A percentile compares a stretch with the other conserved stretches of the same genome.
Conservation (phyloP, 2,797 vertebrate genomes). For the Moxostoma hubbsi region DNA sequence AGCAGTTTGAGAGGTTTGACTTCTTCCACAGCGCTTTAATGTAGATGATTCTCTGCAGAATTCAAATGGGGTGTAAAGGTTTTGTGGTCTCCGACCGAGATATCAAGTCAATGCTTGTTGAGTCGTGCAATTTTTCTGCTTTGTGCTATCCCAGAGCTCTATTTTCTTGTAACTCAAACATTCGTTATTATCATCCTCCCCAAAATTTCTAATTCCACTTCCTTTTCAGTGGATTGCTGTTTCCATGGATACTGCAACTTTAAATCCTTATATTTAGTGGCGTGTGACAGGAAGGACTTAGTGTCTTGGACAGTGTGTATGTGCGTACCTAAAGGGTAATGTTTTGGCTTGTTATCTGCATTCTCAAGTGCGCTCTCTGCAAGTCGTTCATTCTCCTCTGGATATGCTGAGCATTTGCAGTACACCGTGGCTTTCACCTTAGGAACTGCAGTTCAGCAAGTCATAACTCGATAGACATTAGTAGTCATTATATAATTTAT, state of each 20-base stretch:
- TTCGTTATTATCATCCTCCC: constrained; percentile 1
- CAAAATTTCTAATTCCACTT: constrained; percentile 42
- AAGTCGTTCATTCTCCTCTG: constrained; percentile 90
- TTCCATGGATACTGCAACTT: constrained; percentile 58
- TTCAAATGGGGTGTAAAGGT: too few relatives aligned
- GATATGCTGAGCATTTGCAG: constrained; percentile 88
- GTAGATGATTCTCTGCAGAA: too few relatives aligned
- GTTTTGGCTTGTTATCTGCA: constrained; percentile 73
- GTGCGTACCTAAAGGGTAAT: constrained; percentile 84
- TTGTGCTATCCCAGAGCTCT: background rate
- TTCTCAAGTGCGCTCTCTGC: constrained; percentile 83
- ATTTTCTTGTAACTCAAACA: constrained; percentile 23
- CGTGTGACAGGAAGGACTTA: constrained; percentile 42
- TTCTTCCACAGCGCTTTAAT: too few relatives aligned
- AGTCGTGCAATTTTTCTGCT: too few relatives aligned
- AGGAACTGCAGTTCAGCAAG: constrained; percentile 74
- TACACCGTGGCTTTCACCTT: constrained; percentile 89
- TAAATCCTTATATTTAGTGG: constrained; percentile 39
- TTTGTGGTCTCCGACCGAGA: too few relatives aligned
- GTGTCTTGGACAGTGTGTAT: constrained; percentile 16
- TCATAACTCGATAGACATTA: background rate
- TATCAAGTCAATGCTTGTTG: too few relatives aligned
- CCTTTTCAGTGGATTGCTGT: constrained; percentile 56
- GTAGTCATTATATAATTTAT: background rate
- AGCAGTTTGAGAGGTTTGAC: too few relatives aligned